phyloP scores from a whole-genome alignment of 2,888 invertebrate genomes.

The Serrognathus titanus region DNA sequence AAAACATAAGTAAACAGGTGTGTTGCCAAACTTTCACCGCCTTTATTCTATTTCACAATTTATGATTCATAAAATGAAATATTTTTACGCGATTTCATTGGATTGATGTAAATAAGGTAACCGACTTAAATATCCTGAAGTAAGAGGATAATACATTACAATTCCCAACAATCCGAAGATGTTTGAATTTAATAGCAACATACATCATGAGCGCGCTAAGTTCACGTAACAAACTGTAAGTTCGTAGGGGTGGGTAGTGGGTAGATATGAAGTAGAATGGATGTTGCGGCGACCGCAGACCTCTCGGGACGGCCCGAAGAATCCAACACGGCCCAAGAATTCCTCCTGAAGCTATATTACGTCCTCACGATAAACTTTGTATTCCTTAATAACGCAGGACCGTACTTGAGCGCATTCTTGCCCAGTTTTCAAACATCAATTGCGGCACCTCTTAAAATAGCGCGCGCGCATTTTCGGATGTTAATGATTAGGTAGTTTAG shows the following conservation, averaged over 20 bases:
- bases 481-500: too few relatives aligned
- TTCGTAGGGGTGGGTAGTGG: constrained; percentile 16
- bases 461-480: too few relatives aligned
- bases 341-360: constrained; percentile 42
- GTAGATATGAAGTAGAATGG: constrained; percentile 46
- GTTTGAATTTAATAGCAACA: constrained; percentile 51
- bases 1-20: too few relatives aligned
- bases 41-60: too few relatives aligned
- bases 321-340: constrained; percentile 43
- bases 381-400: constrained; percentile 30
- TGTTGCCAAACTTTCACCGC: too few relatives aligned
- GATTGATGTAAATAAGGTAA: too few relatives aligned
- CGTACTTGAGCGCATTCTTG: constrained; percentile 7
- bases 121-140: constrained; percentile 31
- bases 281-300: constrained; percentile 49
- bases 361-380: constrained; percentile 28
- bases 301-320: constrained; percentile 46
- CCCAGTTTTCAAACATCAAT: too few relatives aligned
- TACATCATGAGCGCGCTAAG: constrained; percentile 49
- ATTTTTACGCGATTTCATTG: too few relatives aligned
- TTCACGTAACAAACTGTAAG: constrained; percentile 46
- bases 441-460: too few relatives aligned
- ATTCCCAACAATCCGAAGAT: constrained; percentile 51
- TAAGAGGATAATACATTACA: constrained; percentile 48
- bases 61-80: too few relatives aligned